Percentiles rank a stretch among this genome's conserved stretches.
Evolutionary conservation across 1,140 invertebrate species (phyloP).

Genomic region (Pollicipes pollicipes): DNA sequence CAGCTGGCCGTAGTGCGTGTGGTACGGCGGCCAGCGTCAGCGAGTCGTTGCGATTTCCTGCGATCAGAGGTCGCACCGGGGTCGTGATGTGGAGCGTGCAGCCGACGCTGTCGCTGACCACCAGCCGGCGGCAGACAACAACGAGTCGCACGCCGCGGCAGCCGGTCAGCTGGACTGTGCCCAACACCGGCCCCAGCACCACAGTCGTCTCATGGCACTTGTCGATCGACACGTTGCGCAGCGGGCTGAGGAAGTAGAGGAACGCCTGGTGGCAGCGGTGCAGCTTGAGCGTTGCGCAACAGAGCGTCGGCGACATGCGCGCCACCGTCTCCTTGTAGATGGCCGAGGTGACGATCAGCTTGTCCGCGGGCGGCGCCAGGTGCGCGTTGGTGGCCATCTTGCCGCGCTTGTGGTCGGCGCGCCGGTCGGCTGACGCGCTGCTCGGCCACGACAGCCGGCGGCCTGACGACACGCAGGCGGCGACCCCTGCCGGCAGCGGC

Average conservation of each 20-base stretch:
- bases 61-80: slow-evolving; percentile 25
- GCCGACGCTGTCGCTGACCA: slow-evolving; percentile 24
- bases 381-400: slow-evolving; percentile 5
- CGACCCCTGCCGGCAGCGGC: neutral
- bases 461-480: slow-evolving; percentile 25
- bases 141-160: slow-evolving; percentile 27
- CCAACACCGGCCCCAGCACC: slow-evolving; percentile 27
- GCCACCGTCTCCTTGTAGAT: slow-evolving; percentile 27
- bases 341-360: neutral
- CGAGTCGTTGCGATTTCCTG: slow-evolving; percentile 23
- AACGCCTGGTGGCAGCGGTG: slow-evolving; percentile 27
- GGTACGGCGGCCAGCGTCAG: slow-evolving; percentile 26
- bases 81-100: slow-evolving; percentile 27
- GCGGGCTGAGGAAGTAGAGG: slow-evolving; percentile 27
- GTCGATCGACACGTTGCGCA: slow-evolving; percentile 28
- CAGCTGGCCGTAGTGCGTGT: slow-evolving; percentile 25
- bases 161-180: slow-evolving; percentile 24
- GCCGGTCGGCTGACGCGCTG: slow-evolving; percentile 13
- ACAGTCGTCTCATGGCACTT: slow-evolving; percentile 28
- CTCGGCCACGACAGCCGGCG: slow-evolving; percentile 27
- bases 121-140: slow-evolving; percentile 22
- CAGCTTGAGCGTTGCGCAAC: slow-evolving; percentile 26
- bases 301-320: slow-evolving; percentile 28
- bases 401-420: slow-evolving; percentile 4
- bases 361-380: neutral